phyloP scores from a whole-genome alignment of 1,140 invertebrate genomes.

The Drosophila pallidifrons region DNA sequence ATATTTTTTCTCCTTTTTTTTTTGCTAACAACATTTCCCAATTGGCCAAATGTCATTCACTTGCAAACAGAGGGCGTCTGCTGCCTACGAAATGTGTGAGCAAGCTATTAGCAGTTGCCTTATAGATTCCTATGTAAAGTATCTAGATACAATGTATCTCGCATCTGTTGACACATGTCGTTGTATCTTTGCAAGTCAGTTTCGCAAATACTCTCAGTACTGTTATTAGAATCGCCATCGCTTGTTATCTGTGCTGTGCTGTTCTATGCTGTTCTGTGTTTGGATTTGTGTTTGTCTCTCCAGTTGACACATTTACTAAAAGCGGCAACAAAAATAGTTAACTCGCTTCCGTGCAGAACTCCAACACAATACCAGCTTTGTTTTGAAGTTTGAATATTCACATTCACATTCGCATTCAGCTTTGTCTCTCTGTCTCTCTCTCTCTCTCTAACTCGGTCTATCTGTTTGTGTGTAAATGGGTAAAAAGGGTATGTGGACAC shows the following conservation, averaged over 20 bases:
- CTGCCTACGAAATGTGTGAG: constrained; percentile 14
- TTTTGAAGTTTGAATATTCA: constrained; percentile 38
- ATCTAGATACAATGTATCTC: constrained; percentile 11
- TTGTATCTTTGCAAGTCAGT: constrained; percentile 27
- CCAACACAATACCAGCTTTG: constrained; percentile 47
- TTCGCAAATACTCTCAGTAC: constrained; percentile 35
- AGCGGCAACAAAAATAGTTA: constrained; percentile 26
- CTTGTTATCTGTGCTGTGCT: constrained; percentile 11
- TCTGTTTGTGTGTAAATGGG: constrained; percentile 22
- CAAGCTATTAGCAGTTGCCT: constrained; percentile 34
- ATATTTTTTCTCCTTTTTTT: constrained; percentile 10
- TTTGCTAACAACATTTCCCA: constrained; percentile 12
- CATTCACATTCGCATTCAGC: constrained; percentile 25
- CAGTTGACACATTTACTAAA: constrained; percentile 45
- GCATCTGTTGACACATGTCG: not conserved
- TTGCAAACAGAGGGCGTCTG: constrained; percentile 4
- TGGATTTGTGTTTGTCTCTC: not conserved
- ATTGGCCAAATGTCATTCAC: constrained; percentile 53
- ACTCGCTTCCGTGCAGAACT: constrained; percentile 41
- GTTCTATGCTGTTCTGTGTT: not conserved
- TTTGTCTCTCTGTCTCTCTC: not conserved
- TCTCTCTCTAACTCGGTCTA: not conserved
- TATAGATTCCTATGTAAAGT: constrained; percentile 19
- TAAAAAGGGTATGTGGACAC: constrained; percentile 39
- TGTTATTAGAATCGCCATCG: constrained; percentile 20